A percentile compares a stretch with the other conserved stretches of the same genome.
Conservation (phyloP, 2,888 invertebrate species). For the Kryphioiulus occultus region DNA sequence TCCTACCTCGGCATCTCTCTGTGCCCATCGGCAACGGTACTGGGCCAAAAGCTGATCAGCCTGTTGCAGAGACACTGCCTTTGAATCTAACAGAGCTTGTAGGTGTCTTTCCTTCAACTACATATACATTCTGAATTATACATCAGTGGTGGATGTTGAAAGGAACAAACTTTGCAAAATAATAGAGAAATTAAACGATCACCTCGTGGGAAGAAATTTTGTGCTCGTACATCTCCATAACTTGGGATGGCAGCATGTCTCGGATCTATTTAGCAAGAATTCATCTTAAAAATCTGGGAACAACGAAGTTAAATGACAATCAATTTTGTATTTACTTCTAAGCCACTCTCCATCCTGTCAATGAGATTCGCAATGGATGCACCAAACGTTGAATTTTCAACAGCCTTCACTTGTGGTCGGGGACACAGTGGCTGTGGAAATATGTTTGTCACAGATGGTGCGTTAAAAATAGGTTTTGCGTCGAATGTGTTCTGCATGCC, state of each 20-base stretch:
- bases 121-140: slow-evolving; percentile 42
- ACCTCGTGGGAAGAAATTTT: slow-evolving; percentile 41
- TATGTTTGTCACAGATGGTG: background rate
- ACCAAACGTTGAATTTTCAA: background rate
- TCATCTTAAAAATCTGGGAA: background rate
- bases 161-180: background rate
- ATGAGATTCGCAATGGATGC: background rate
- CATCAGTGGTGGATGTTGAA: background rate
- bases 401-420: background rate
- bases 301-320: background rate
- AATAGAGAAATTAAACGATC: background rate
- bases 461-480: background rate
- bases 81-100: slow-evolving; percentile 51
- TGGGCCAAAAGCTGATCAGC: slow-evolving; percentile 50
- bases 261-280: background rate
- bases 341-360: background rate
- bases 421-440: background rate
- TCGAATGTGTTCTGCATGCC: background rate
- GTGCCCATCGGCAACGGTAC: slow-evolving; percentile 52
- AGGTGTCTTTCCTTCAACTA: slow-evolving; percentile 52
- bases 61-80: slow-evolving; percentile 50
- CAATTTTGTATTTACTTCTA: background rate
- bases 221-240: slow-evolving; percentile 44
- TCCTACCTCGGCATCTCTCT: slow-evolving; percentile 51
- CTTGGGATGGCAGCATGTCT: background rate